These are phyloP conservation scores for Brachyptera putata DNA, from an alignment of 2,888 invertebrate genomes.

Conservation along the genomic window DNA sequence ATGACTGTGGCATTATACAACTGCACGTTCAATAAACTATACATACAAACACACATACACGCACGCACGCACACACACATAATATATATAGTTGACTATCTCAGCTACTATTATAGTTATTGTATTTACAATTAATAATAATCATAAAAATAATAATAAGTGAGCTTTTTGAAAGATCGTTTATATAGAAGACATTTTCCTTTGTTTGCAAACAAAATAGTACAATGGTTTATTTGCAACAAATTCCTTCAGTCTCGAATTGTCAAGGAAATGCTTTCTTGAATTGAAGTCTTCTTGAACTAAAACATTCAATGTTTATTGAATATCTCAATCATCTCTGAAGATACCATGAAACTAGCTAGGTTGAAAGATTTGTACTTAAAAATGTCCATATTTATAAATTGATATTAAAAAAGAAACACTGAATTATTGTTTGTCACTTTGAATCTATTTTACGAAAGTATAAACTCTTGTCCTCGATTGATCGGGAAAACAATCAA, in stretches of 20 bases:
- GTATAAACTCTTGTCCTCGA: neutral
- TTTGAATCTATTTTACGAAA: neutral
- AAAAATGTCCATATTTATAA: conserved; percentile 8
- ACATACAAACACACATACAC: no score
- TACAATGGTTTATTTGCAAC: neutral
- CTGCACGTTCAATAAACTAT: no score
- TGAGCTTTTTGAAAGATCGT: neutral
- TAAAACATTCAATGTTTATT: no score
- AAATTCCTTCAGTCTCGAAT: conserved; percentile 1
- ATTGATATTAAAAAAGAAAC: neutral
- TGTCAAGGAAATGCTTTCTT: conserved; percentile 10
- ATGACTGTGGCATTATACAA: no score
- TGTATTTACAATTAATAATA: neutral
- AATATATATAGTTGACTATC: no score
- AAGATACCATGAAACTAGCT: neutral
- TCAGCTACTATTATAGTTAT: no score
- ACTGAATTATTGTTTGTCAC: neutral
- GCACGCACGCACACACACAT: no score
- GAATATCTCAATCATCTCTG: neutral
- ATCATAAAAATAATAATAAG: neutral
- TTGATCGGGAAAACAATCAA: neutral
- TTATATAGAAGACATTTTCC: neutral
- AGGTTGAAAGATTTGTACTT: conserved; percentile 15
- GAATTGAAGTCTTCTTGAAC: neutral
- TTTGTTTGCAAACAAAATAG: neutral